Evolutionary conservation across 2,113 vertebrate genomes (phyloP).

Genomic region (Nymphicus hollandicus): DNA sequence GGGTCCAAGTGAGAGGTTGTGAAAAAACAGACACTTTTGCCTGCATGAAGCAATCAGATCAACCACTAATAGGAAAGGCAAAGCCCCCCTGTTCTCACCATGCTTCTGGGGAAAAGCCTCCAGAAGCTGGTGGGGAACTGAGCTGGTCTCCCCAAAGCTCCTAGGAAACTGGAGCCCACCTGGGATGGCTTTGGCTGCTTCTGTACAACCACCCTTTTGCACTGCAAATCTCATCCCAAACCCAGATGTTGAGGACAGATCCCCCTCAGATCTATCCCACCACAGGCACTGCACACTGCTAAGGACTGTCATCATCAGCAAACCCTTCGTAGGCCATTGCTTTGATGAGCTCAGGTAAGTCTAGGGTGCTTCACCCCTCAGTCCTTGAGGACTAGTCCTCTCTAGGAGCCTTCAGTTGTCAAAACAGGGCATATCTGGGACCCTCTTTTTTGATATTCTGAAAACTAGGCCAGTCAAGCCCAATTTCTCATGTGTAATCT

Average conservation of each 20-base stretch:
- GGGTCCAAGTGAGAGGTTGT: not conserved
- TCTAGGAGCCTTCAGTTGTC: not conserved
- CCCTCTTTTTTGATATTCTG: not conserved
- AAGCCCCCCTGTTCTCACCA: not conserved
- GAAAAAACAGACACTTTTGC: not conserved
- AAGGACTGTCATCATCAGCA: not conserved
- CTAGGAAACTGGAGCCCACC: not conserved
- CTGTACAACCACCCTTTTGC: not conserved
- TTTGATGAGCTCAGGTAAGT: not conserved
- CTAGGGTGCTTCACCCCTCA: not conserved
- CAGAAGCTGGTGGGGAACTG: not conserved
- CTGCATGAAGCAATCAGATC: not conserved
- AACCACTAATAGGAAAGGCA: not conserved
- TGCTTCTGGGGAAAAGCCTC: not conserved
- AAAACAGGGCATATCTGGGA: not conserved
- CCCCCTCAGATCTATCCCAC: not conserved
- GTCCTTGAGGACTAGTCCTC: not conserved
- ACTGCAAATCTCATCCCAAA: not conserved
- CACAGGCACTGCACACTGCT: rapidly evolving
- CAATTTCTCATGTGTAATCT: not conserved
- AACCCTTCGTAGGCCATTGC: not conserved
- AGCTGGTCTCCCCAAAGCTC: not conserved
- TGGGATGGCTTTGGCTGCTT: not conserved
- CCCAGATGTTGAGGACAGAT: not conserved
- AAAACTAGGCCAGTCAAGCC: not conserved